Evolutionary conservation across 2,888 invertebrate genomes (phyloP), one percentile per base, ranked within the genome.

Genomic region (Drosophila incognita): DNA sequence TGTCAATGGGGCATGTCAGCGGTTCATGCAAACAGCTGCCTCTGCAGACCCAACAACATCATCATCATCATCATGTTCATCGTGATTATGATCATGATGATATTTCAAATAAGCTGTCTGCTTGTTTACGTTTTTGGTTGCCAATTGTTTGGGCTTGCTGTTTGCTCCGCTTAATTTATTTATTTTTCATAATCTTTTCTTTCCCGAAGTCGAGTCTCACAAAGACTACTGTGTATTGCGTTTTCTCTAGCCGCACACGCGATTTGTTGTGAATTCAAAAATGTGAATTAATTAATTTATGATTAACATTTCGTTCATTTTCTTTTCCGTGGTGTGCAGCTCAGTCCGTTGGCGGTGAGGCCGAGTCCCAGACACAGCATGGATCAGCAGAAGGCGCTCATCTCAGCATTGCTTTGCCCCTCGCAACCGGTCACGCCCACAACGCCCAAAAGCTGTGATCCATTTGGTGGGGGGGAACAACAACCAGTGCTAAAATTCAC

Each of bases 321-420:
- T 53, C 13, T 46, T 58, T 65, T 13, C n/a, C 40, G 15, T 59
- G 1, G 11, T 65, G 10, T 68, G 4, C 79, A 91, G 91, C 78
- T 91, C 27, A 91, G 83, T 76, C 90, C 91, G 58, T 71, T 91
- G 75, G 74, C 83, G 27, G 66, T 85, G 36, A 92, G 92, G 74
- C 31, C 85, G 27, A 83, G 74, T 65, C 65, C 81, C 27, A 71
- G 71, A 60, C 79, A 78, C 57, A 81, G 68, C 74, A 82, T 82
- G 71, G 84, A 79, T 11, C 89, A 76, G 53, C 87, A 79, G 31
- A 86, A 90, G 74, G 61, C 79, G 31, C 36, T 85, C 38, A 69
- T 69, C 10, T 61, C 76, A 7, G 74, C 88, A 53, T 27, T 87
- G 67, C 70, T 81, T 38, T 61, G 74, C 46, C 53, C 72, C 21